Percentiles rank a stretch among this genome's conserved stretches.
Evolutionary conservation across 2,113 vertebrate genomes (phyloP).

Genomic region (Oreochromis aureus): DNA sequence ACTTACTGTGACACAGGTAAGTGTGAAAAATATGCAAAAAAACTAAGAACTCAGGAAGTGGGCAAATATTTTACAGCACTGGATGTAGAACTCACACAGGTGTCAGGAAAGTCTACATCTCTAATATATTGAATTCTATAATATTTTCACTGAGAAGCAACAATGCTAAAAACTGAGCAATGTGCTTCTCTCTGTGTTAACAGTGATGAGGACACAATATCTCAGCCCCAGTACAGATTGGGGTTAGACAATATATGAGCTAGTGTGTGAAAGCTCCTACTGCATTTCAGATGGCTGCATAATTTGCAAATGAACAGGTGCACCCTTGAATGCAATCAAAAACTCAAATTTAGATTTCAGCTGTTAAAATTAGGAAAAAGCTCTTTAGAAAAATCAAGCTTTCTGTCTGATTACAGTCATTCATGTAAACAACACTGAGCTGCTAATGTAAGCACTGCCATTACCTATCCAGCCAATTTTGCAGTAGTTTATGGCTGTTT

Average conservation of each 20-base stretch:
- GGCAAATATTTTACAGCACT: background rate
- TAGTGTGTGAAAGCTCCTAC: background rate
- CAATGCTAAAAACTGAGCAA: background rate
- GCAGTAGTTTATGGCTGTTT: background rate
- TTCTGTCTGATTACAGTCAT: background rate
- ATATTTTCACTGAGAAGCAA: background rate
- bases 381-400: background rate
- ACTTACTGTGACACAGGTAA: background rate
- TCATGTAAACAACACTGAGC: background rate
- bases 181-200: background rate
- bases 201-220: background rate
- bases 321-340: background rate
- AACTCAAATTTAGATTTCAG: background rate
- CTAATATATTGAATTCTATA: background rate
- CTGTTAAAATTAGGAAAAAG: background rate
- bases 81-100: background rate
- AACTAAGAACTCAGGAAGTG: background rate
- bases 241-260: background rate
- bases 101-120: background rate
- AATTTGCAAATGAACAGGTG: slow-evolving; percentile 2
- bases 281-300: background rate
- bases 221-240: background rate
- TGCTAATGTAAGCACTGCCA: background rate
- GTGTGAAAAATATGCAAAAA: background rate
- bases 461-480: background rate